A percentile compares a stretch with the other conserved stretches of the same genome.
These are phyloP conservation scores for Macrosiphum euphorbiae DNA, from an alignment of 2,888 invertebrate species.

Conservation along the genomic window DNA sequence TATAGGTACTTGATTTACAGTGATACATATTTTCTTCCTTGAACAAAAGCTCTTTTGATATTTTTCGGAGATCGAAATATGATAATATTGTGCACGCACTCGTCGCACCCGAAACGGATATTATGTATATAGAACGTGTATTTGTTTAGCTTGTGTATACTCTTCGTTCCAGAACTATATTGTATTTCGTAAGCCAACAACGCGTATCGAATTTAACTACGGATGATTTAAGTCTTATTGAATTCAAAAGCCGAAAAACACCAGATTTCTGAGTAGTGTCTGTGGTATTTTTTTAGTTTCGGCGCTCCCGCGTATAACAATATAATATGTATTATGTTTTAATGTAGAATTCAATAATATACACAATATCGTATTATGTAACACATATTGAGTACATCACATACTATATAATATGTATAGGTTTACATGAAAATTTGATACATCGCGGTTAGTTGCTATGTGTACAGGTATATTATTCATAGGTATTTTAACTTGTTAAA, in stretches of 20 bases:
- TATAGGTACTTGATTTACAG: neutral
- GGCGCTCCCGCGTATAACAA: neutral
- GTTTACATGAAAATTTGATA: neutral
- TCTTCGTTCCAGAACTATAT: conserved; percentile 2
- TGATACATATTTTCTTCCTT: neutral
- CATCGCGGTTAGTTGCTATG: neutral
- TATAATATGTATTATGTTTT: neutral
- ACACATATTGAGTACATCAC: neutral
- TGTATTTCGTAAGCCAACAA: neutral
- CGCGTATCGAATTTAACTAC: neutral
- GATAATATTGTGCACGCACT: neutral
- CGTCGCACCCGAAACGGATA: neutral
- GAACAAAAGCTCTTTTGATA: neutral
- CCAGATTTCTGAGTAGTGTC: neutral
- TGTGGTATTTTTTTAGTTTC: neutral
- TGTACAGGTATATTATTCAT: neutral
- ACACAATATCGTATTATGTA: neutral
- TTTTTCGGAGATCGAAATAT: neutral
- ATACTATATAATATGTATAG: neutral
- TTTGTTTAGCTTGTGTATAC: neutral
- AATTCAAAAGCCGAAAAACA: neutral
- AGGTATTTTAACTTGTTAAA: too few relatives aligned
- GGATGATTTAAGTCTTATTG: neutral
- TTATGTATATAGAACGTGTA: neutral
- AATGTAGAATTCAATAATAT: neutral